Base-by-base conservation (phyloP, 2,113 vertebrate species). In the Cynoglossus semilaevis region DNA sequence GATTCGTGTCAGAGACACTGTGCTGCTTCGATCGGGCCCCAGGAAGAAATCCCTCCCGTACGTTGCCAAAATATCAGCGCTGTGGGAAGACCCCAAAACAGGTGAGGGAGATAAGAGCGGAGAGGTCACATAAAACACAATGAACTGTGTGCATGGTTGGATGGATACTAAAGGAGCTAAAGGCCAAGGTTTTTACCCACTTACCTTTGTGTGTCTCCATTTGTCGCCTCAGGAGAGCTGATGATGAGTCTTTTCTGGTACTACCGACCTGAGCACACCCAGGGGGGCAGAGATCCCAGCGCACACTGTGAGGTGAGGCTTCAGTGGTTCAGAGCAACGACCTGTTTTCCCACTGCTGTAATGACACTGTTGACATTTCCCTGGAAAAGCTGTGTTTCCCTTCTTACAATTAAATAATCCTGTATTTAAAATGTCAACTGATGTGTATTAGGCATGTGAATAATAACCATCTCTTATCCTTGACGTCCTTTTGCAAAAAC, bases 241-340 rank as follows among this genome's bases (percentile, higher is more conserved):
- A 99, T 97, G 95, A 99, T 99, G 97, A 98, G 97, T 84, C 92
- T 99, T 52, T 93, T 98, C 87, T 99, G 97, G 97, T 99, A 99
- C 87, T 99, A 99, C 90, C 90, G 96, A 77, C 96, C 96, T 0
- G 97, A 99, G 87, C 97, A 99, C 93, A 96, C 96, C 65, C 97
- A 99, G 90, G 95, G 95, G 74, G 96, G 97, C 77, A 91, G 95
- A 76, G 97, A 95, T 87, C 93, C 96, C 89, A 94, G 93, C 85
- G 87, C 95, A 92, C 96, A 99, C 80, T 94, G 92, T 82, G 89
- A 98, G 95, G 97, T 99, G 85, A 96, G 93, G 51, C 42, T 35
- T 8, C 4, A 55, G 4, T 11, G 38, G 16, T 54, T 8, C 50
- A 29, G 18, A 42, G 68, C 47, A 12, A 11, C 34, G 9, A 45